Evolutionary conservation across 2,888 invertebrate species (phyloP).

Genomic region (Drosophila affinis): DNA sequence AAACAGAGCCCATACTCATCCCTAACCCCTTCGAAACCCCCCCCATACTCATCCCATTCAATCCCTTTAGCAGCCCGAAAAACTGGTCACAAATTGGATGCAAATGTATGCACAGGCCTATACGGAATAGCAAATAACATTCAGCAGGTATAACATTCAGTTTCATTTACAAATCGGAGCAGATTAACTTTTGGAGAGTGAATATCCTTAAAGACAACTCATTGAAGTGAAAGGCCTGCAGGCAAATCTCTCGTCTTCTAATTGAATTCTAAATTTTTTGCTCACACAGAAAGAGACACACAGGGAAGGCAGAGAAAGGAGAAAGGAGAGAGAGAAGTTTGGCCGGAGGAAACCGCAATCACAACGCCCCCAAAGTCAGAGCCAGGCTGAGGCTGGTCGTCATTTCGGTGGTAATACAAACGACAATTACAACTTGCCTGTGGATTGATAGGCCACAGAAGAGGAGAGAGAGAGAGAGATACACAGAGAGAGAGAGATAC

Average conservation of each 20-base stretch:
- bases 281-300: conserved; percentile 5
- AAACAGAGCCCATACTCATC: no score
- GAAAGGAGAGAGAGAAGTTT: not conserved
- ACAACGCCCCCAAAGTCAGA: conserved; percentile 42
- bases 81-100: conserved; percentile 50
- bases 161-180: conserved; percentile 34
- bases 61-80: conserved; percentile 3
- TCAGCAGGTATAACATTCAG: conserved; percentile 36
- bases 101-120: conserved; percentile 62
- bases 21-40: no score
- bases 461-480: conserved; percentile 3
- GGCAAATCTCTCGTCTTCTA: conserved; percentile 44
- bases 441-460: conserved; percentile 54
- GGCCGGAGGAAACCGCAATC: conserved; percentile 55
- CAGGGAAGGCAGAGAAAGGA: not conserved
- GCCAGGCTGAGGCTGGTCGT: conserved; percentile 45
- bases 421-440: conserved; percentile 75
- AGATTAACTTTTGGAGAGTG: conserved; percentile 29
- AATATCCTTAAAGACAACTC: not conserved
- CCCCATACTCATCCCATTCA: not conserved
- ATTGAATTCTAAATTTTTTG: conserved; percentile 40
- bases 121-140: conserved; percentile 19
- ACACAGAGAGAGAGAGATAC: no score
- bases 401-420: conserved; percentile 64
- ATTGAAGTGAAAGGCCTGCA: conserved; percentile 26